Conservation (phyloP, 2,888 invertebrate genomes). For the Rhingia rostrata region DNA sequence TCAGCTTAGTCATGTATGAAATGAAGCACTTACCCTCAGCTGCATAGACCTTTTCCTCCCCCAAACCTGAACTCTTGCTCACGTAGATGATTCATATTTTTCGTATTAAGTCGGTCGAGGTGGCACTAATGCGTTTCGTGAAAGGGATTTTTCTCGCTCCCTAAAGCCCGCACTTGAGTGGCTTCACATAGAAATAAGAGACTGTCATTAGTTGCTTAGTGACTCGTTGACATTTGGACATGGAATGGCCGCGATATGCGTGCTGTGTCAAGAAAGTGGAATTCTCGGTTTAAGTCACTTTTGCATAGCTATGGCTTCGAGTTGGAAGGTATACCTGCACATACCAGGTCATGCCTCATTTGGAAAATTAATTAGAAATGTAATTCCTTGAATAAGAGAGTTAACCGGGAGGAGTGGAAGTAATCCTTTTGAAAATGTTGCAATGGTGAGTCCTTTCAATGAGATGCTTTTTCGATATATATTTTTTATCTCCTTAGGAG, state of each 20-base stretch:
- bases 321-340: background rate
- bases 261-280: constrained; percentile 31
- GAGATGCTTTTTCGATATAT: constrained; percentile 32
- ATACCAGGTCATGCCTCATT: constrained; percentile 17
- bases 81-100: constrained; percentile 67
- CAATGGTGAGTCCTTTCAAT: constrained; percentile 47
- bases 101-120: constrained; percentile 68
- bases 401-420: background rate
- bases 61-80: background rate
- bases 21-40: constrained; percentile 66
- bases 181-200: constrained; percentile 66
- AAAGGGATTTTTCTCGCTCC: constrained; percentile 60
- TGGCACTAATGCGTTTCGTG: constrained; percentile 68
- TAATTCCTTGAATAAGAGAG: constrained; percentile 17
- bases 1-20: constrained; percentile 71
- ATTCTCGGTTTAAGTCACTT: constrained; percentile 50
- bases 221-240: constrained; percentile 54
- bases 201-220: constrained; percentile 30
- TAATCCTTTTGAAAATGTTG: constrained; percentile 47
- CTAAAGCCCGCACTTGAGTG: constrained; percentile 56
- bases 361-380: constrained; percentile 51
- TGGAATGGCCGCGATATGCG: background rate
- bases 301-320: constrained; percentile 46
- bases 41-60: constrained; percentile 13
- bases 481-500: constrained; percentile 16